phyloP scores from a whole-genome alignment of 2,888 invertebrate genomes.

The Eucera pruinosa region DNA sequence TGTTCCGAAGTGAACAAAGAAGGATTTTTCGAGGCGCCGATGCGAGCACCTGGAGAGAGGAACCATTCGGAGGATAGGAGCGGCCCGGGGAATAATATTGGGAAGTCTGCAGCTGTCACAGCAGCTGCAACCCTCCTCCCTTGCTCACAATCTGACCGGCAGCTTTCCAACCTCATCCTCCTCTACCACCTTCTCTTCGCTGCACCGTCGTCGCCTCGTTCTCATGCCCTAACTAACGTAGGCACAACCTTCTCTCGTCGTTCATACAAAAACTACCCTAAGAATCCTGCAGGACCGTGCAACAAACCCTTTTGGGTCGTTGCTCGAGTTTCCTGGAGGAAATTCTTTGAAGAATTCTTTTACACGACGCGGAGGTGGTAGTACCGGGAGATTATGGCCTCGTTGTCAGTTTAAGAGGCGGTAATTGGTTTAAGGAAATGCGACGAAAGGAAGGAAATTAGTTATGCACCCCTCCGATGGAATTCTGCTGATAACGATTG shows the following conservation, averaged over 20 bases:
- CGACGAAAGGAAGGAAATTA: not conserved
- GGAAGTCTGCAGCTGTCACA: constrained; percentile 80
- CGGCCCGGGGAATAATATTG: constrained; percentile 70
- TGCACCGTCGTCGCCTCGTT: constrained; percentile 48
- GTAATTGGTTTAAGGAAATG: not conserved
- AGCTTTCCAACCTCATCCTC: constrained; percentile 67
- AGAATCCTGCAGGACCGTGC: not conserved
- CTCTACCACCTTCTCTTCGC: constrained; percentile 39
- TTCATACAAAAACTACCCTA: constrained; percentile 1
- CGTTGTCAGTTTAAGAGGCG: too few species aligned
- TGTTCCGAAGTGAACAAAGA: constrained; percentile 59
- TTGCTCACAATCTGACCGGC: constrained; percentile 75
- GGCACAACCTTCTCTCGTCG: constrained; percentile 41
- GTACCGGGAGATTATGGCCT: not conserved
- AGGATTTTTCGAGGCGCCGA: constrained; percentile 60
- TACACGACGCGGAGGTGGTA: not conserved
- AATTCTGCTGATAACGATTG: not conserved
- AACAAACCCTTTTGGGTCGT: constrained; percentile 11
- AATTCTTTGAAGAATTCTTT: not conserved
- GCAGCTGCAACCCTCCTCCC: constrained; percentile 78
- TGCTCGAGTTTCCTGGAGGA: constrained; percentile 11
- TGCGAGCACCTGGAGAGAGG: constrained; percentile 71
- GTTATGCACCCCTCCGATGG: not conserved
- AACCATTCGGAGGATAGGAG: constrained; percentile 70
- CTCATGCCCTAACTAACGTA: constrained; percentile 45